Evolutionary conservation across 2,888 invertebrate genomes (phyloP), one percentile per base, ranked within the genome.

Genomic region (Halocaridina rubra): DNA sequence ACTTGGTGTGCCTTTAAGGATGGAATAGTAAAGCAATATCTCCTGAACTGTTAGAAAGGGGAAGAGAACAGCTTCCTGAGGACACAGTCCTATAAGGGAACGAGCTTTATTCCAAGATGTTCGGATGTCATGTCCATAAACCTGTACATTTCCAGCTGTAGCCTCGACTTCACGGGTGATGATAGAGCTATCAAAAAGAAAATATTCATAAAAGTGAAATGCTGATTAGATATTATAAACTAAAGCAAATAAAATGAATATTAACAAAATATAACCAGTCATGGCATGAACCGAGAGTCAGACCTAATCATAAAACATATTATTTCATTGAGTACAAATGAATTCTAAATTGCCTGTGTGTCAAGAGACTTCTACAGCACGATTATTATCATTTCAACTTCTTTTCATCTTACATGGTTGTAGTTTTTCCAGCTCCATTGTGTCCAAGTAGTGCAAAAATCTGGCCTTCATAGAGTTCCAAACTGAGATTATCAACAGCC

Each of bases 391-490:
- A n/a, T n/a, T n/a, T n/a, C n/a, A n/a, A n/a, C n/a, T n/a, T n/a
- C n/a, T n/a, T n/a, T n/a, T n/a, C n/a, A n/a, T n/a, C 86, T 82
- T 32, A 88, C 88, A 88, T 86, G 19, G 81, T 64, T 0, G 88
- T 88, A 10, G 84, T 86, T 57, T 88, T 88, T 10, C 88, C 88
- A 24, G 88, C 88, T 7, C 88, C 88, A 71, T 88, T 88, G 57
- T 88, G 86, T 3, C 88, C 88, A 30, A 88, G 84, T 2, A 88
- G 77, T 0, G 74, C 84, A 13, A 81, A 16, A 5, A 88, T 72
- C 61, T 86, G 84, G 1, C 85, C 86, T 29, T 82, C 79, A 24
- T 88, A 78, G 13, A 88, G 80, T 22, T 86, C 85, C 30, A 88
- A 33, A 39, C 33, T 85, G 19, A 88, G n/a, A 30, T 78, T 71